Evolutionary conservation across 2,113 vertebrate species (phyloP), one percentile per base, ranked within the genome.

Genomic region (Shinisaurus crocodilurus): DNA sequence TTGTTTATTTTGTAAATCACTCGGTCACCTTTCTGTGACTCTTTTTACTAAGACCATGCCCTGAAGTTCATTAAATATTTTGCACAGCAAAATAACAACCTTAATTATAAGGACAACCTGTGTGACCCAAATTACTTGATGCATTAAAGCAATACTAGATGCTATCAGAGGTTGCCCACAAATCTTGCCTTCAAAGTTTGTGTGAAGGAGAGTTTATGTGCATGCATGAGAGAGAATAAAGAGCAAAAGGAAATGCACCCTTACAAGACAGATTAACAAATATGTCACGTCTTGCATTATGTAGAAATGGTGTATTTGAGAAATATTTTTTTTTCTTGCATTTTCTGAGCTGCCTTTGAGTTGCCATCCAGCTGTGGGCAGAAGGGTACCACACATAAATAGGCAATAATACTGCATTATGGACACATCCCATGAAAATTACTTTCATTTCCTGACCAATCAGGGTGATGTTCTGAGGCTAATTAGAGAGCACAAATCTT

Each of bases 11-110:
- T 89, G n/a, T 89, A 72, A 89, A 82, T 72, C 86, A 70, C 69
- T 89, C 32, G 50, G 48, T 72, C 67, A 72, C 79, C 50, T 60
- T 82, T 72, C 79, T 74, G 48, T 72, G n/a, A 57, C 54, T 89
- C 48, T 60, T 82, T 77, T 85, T 81, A 60, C 76, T 74, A 82
- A 82, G 88, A 48, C 67, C 43, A 37, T 45, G 37, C 69, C 69
- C 70, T 75, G 32, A 85, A 50, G 76, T 84, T 75, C 34, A 65
- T 89, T 89, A 67, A 85, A 84, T 63, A 89, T 48, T 65, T 63
- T 89, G 81, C 81, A 83, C 79, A 82, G 65, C 88, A 82, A 89
- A 89, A 89, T 82, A 67, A 82, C 82, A 89, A 72, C 79, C 67
- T 74, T 74, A 88, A 88, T 72, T 88, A 89, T 82, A 72, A 82